These are phyloP conservation scores for Orussus abietinus DNA, from an alignment of 1,140 invertebrate genomes.

Conservation along the genomic window DNA sequence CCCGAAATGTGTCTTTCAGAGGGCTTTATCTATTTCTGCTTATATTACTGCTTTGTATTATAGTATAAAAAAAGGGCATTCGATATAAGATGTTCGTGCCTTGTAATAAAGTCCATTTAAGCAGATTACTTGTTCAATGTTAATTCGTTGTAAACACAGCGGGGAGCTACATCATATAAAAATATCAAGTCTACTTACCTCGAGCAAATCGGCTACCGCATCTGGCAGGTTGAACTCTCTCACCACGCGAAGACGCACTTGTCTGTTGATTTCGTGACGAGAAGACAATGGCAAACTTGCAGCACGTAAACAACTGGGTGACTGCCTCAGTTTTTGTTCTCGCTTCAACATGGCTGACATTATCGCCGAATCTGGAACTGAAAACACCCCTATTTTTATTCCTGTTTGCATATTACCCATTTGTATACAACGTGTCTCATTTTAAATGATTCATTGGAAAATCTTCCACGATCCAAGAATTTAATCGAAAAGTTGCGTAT, in stretches of 20 bases:
- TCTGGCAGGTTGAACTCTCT: constrained; percentile 93
- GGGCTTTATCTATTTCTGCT: too few relatives aligned
- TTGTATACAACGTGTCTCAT: background rate
- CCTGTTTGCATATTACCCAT: constrained; percentile 3
- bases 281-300: constrained; percentile 71
- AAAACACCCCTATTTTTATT: constrained; percentile 20
- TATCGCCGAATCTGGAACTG: constrained; percentile 71
- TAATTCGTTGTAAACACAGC: too few relatives aligned
- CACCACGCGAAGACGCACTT: constrained; percentile 83
- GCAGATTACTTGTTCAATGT: too few relatives aligned
- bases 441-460: background rate
- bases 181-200: constrained; percentile 48
- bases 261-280: constrained; percentile 69
- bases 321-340: constrained; percentile 77
- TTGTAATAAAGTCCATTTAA: too few relatives aligned
- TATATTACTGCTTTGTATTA: too few relatives aligned
- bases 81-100: too few relatives aligned
- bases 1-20: too few relatives aligned
- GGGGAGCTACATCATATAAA: too few relatives aligned
- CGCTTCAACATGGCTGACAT: constrained; percentile 81
- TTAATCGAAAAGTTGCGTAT: too few relatives aligned
- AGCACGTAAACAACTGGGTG: constrained; percentile 75
- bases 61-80: too few relatives aligned
- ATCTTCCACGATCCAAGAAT: too few relatives aligned
- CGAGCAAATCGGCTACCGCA: constrained; percentile 79